Base-by-base conservation (phyloP, 2,797 vertebrate species). In the Decapterus maruadsi region DNA sequence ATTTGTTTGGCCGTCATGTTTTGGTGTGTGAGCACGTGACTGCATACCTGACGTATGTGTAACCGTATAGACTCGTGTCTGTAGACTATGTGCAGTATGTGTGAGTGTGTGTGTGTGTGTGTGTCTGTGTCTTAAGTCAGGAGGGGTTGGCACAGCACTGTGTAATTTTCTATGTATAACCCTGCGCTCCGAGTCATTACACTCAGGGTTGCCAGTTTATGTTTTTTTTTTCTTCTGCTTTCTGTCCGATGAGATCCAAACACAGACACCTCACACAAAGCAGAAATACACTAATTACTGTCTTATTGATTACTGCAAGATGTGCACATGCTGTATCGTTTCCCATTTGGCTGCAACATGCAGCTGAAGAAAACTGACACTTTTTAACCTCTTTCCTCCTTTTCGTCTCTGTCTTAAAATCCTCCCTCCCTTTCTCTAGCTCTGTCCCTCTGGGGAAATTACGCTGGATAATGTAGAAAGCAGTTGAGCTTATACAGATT, bases 91-190 rank as follows among this genome's bases (percentile, higher is more conserved):
- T 59, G 20, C 55, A 58, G 34, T 42, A 45, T 51, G 59, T 82
- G 46, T 29, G 4, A 74, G 57, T 80, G 68, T 82, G 67, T 75
- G 73, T 86, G 64, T 12, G 38, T 40, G 38, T 29, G 4, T 75
- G 57, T 80, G 69, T 82, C 65, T 75, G 73, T 86, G 42, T 43
- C 83, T 72, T 58, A 58, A 85, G 65, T 86, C 86, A 80, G 85
- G 74, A 77, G 54, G 63, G 75, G 75, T 87, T 94, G 94, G 91
- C 89, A 87, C 72, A 61, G 66, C 84, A 90, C 75, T 84, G 85
- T 95, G 92, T 94, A 90, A 94, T 95, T 94, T 94, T 93, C 94
- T 95, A 95, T 95, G 90, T 95, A 92, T 95, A 95, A 92, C 88
- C 60, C 83, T 90, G 34, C 90, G 88, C 90, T 92, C 81, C 17